These are phyloP conservation scores for Ichneumoninae sp. DNA, from an alignment of 2,888 invertebrate genomes.

Conservation along the genomic window DNA sequence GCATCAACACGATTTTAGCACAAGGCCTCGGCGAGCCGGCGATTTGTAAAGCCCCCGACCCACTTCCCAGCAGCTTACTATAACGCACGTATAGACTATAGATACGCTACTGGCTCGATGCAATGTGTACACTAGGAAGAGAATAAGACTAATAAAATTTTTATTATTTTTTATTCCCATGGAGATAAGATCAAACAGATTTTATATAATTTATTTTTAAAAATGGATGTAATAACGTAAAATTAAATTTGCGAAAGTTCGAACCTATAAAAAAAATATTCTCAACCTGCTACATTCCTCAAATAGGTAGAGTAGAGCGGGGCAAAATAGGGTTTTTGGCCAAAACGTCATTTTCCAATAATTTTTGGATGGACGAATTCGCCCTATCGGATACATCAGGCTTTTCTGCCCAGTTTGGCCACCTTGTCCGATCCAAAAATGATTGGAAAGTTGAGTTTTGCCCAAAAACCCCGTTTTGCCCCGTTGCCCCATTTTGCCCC, in stretches of 20 bases:
- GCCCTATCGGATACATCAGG: no score
- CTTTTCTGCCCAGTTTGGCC: no score
- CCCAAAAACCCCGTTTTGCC: no score
- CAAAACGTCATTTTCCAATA: no score
- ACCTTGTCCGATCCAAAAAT: no score
- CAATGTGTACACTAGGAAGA: slow-evolving; percentile 10
- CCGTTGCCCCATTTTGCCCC: no score
- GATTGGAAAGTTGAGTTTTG: no score
- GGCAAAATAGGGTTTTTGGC: no score
- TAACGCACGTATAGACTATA: not conserved
- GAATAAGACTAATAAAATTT: not conserved
- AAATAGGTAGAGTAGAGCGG: not conserved
- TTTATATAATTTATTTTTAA: not conserved
- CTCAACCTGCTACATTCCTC: not conserved
- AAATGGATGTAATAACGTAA: not conserved
- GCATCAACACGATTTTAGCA: slow-evolving; percentile 70
- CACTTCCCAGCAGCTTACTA: slow-evolving; percentile 61
- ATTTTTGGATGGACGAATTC: no score
- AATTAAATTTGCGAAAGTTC: not conserved
- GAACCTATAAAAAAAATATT: not conserved
- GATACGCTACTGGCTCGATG: slow-evolving; percentile 8
- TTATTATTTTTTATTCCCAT: not conserved
- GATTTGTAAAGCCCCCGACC: slow-evolving; percentile 70
- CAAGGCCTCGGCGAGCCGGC: slow-evolving; percentile 69
- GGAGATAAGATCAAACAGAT: not conserved